phyloP scores from a whole-genome alignment of 2,113 vertebrate genomes.

The Geococcyx californianus region DNA sequence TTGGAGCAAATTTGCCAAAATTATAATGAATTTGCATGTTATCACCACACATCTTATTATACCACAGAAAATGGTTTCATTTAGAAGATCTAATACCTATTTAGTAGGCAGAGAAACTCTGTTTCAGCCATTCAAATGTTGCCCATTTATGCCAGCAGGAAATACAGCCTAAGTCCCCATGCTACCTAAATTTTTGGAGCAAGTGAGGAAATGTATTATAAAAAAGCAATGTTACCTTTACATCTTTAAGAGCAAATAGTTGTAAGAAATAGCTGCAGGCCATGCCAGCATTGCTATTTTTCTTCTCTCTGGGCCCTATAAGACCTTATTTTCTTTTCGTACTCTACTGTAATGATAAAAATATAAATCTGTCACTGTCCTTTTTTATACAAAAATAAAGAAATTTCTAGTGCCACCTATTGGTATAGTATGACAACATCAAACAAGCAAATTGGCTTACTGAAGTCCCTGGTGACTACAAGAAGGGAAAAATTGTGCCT shows the following conservation, averaged over 20 bases:
- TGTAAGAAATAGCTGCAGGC: slow-evolving; percentile 22
- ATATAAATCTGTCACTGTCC: not conserved
- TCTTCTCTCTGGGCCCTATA: not conserved
- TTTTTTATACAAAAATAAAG: not conserved
- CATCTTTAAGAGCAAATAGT: slow-evolving; percentile 17
- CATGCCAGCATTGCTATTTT: slow-evolving; percentile 7
- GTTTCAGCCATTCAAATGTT: not conserved
- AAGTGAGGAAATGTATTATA: not conserved
- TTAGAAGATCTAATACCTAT: not conserved
- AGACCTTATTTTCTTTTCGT: slow-evolving; percentile 16
- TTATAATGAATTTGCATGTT: not conserved
- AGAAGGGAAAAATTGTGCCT: too few species aligned
- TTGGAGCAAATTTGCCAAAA: not conserved
- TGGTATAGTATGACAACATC: not conserved
- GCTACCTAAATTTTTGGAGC: not conserved
- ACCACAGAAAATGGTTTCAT: not conserved
- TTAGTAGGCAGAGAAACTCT: not conserved
- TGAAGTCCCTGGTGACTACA: too few species aligned
- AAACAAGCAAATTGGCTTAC: not conserved
- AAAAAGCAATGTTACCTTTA: not conserved
- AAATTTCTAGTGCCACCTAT: slow-evolving; percentile 43
- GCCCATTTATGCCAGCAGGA: not conserved
- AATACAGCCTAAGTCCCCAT: not conserved
- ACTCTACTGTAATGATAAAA: not conserved
- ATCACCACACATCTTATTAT: not conserved